These are phyloP conservation scores for Gryllus longicercus DNA, from an alignment of 2,888 invertebrate genomes.

Conservation along the genomic window DNA sequence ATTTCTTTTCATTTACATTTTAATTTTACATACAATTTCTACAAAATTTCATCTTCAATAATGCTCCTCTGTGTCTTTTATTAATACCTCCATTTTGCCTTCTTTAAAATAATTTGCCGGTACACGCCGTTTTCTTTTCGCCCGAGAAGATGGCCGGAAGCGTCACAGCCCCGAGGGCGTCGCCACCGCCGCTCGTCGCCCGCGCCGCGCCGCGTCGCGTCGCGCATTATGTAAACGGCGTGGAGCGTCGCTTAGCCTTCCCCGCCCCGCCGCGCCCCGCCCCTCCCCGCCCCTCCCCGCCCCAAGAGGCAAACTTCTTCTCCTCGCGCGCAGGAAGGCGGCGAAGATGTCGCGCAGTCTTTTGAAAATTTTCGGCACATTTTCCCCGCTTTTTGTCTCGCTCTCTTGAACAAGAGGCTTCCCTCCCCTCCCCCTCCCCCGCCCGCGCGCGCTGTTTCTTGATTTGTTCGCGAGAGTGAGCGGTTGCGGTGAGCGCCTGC, in stretches of 20 bases:
- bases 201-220: not conserved
- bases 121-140: not conserved
- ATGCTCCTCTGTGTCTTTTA: too few species aligned
- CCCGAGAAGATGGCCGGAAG: not conserved
- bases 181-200: not conserved
- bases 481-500: too few species aligned
- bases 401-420: not conserved
- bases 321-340: not conserved
- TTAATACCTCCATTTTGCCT: too few species aligned
- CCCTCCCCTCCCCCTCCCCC: too few species aligned
- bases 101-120: too few species aligned
- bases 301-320: not conserved
- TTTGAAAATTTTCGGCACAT: constrained; percentile 17
- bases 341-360: not conserved
- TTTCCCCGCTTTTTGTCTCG: not conserved
- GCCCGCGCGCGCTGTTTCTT: too few species aligned
- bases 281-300: not conserved
- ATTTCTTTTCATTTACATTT: too few species aligned
- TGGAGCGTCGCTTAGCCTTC: not conserved
- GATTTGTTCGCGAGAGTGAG: too few species aligned
- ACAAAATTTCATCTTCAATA: too few species aligned
- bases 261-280: too few species aligned
- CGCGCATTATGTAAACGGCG: constrained; percentile 4
- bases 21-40: too few species aligned
- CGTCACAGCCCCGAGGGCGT: not conserved